Evolutionary conservation across 2,113 vertebrate species (phyloP).

Genomic region (Arizona elegans): DNA sequence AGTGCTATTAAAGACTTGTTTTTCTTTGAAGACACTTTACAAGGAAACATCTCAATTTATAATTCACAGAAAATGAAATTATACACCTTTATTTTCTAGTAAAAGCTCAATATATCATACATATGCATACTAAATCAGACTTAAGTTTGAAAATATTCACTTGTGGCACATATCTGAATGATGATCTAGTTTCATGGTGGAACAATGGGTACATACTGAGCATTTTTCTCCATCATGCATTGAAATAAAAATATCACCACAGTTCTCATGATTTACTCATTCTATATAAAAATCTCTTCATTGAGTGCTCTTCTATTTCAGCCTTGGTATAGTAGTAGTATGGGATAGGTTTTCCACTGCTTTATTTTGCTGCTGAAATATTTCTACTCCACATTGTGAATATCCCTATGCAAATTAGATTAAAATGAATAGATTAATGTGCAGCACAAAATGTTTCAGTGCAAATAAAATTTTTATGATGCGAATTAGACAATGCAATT

Average conservation of each 20-base stretch:
- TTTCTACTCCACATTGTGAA: not conserved
- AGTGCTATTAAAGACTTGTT: constrained; percentile 5
- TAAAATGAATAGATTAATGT: not conserved
- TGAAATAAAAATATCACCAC: not conserved
- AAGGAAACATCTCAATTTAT: not conserved
- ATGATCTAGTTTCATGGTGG: not conserved
- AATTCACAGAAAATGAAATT: not conserved
- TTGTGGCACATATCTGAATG: not conserved
- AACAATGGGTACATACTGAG: not conserved
- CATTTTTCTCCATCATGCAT: not conserved
- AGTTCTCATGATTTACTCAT: not conserved
- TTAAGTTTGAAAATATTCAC: not conserved
- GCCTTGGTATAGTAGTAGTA: not conserved
- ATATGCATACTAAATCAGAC: not conserved
- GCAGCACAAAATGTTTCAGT: not conserved
- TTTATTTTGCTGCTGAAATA: not conserved
- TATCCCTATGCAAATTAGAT: not conserved
- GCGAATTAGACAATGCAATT: not conserved
- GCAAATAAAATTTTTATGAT: not conserved
- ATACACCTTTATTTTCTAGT: not conserved
- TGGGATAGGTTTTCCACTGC: not conserved
- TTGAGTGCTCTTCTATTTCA: not conserved
- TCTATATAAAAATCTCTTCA: not conserved
- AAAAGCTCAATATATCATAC: not conserved
- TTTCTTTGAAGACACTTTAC: not conserved